Evolutionary conservation across 1,140 invertebrate genomes (phyloP).

Genomic region (Polypedilum pembai): DNA sequence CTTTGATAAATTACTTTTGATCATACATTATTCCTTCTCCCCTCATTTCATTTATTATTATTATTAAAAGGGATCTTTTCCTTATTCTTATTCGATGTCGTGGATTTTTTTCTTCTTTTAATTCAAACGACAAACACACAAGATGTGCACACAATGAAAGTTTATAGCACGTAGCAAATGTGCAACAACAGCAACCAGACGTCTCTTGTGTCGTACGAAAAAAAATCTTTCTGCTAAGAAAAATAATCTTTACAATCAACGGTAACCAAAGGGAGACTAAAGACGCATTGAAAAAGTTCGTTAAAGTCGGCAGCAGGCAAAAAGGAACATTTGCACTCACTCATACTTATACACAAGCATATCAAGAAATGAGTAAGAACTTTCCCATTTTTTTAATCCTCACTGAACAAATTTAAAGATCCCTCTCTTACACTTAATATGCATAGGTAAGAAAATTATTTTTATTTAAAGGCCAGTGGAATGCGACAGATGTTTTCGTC

Average conservation of each 20-base stretch:
- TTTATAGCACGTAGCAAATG: conserved; percentile 21
- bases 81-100: neutral
- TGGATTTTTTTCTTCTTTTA: neutral
- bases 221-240: neutral
- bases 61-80: neutral
- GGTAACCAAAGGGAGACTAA: conserved; percentile 15
- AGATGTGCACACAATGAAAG: neutral
- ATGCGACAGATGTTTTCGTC: conserved; percentile 27
- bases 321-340: neutral
- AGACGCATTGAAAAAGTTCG: conserved; percentile 15
- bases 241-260: conserved; percentile 23
- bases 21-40: neutral
- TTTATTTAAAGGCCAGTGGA: conserved; percentile 14
- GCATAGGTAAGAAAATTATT: neutral
- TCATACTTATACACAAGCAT: neutral
- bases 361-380: neutral
- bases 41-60: neutral
- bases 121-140: conserved; percentile 5
- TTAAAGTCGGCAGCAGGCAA: conserved; percentile 24
- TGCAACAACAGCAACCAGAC: neutral
- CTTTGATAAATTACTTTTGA: conserved; percentile 4
- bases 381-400: conserved; percentile 22
- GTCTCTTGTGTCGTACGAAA: neutral
- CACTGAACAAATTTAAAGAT: conserved; percentile 23
- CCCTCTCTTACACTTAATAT: neutral